These are phyloP conservation scores for Mareca penelope DNA, from an alignment of 2,797 vertebrate genomes.

Conservation along the genomic window DNA sequence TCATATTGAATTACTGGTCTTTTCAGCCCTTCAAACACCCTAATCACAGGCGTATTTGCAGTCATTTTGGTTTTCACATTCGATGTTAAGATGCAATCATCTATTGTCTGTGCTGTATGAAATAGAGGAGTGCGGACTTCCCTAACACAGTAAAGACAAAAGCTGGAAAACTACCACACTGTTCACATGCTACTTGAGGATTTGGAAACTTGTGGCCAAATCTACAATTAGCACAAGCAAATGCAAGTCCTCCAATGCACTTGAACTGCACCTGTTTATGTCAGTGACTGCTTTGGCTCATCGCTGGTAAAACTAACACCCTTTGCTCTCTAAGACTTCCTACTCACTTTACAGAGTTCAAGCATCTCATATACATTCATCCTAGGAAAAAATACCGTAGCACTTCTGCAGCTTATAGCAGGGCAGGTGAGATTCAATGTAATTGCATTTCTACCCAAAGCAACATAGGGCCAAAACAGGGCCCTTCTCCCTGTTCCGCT, in stretches of 20 bases:
- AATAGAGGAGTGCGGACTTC: not conserved
- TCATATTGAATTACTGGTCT: not conserved
- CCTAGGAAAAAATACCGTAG: not conserved
- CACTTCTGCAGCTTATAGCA: fast-evolving
- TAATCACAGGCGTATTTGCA: not conserved
- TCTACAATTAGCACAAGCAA: not conserved
- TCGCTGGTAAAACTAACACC: not conserved
- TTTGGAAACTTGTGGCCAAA: not conserved
- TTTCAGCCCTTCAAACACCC: not conserved
- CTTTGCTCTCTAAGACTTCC: not conserved
- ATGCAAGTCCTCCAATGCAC: fast-evolving
- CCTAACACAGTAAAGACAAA: not conserved
- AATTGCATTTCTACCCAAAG: not conserved
- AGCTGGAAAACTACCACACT: not conserved
- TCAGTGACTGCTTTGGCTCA: not conserved
- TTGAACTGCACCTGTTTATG: not conserved
- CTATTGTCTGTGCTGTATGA: not conserved
- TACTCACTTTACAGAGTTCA: not conserved
- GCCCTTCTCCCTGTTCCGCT: not conserved
- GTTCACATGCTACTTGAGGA: not conserved
- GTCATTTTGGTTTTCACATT: not conserved
- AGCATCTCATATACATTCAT: fast-evolving
- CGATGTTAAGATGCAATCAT: not conserved
- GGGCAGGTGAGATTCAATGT: not conserved
- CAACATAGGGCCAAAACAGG: not conserved